Base-by-base conservation (phyloP, 2,113 vertebrate species). In the Nansenia antarctica region DNA sequence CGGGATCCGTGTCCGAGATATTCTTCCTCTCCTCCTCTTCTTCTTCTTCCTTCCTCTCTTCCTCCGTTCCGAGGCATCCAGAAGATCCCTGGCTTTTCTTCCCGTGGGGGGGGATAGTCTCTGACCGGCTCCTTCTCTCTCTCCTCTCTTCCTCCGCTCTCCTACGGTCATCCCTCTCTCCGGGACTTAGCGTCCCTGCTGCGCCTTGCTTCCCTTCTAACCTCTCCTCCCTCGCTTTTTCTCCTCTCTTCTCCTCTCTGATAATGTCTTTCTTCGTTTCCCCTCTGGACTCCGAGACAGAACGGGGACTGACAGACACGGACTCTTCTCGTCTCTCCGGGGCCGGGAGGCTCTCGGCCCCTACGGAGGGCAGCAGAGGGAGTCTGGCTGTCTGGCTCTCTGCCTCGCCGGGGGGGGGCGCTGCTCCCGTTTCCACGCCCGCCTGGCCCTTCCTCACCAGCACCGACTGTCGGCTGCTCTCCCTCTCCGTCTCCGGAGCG, bases 391-490 rank as follows among this genome's bases (percentile, higher is more conserved):
- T 54, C 14, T 15, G 65, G 30, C 62, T 73, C 12, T 47, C 4
- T 3, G 20, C 12, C 49, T 8, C 22, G n/a, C 24, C 58, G 66
- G 70, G 68, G 65, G n/a, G 37, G 34, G 39, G 27, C 29, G 27
- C 35, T 0, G 37, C 52, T 9, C 47, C 29, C 0, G n/a, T 6
- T 42, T 78, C 83, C 1, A 15, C 58, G 24, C 81, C 78, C 0
- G 1, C 7, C 0, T 59, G 61, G 7, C 65, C 75, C 39, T 90
- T 90, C 57, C 81, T 83, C 0, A 90, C 87, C 69, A 90, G 82
- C 53, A 90, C 89, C 0, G 87, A 87, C 77, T 85, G 82, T 47
- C 86, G 74, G 65, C 77, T 77, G 62, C 63, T 68, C 57, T 88
- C 85, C 62, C 60, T 70, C 78, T 1, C 49, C 65, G 18, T 20